Conservation (phyloP, 2,113 vertebrate genomes). For the Pteronura brasiliensis region DNA sequence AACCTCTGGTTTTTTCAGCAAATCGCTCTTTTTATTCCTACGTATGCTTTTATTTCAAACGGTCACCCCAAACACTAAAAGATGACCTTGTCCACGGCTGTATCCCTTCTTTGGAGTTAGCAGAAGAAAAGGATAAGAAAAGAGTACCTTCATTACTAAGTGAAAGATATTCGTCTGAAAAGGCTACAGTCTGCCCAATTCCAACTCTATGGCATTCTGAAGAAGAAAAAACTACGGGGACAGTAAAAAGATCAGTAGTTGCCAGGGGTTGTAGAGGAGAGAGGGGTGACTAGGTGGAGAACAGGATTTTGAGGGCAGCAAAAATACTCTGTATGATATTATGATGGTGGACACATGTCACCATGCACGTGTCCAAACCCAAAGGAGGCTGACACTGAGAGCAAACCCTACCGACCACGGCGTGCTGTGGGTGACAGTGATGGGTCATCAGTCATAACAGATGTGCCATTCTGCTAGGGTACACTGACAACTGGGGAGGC, state of each 20-base stretch:
- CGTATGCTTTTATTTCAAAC: not conserved
- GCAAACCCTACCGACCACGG: not conserved
- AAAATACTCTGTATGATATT: not conserved
- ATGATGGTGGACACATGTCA: not conserved
- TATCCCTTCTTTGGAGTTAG: not conserved
- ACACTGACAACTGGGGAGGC: not conserved
- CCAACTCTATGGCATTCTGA: not conserved
- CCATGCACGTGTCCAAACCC: not conserved
- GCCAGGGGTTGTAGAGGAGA: not conserved
- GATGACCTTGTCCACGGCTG: not conserved
- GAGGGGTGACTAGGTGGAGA: not conserved
- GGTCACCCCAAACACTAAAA: not conserved
- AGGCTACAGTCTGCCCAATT: not conserved
- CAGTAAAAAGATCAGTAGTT: not conserved
- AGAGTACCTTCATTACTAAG: not conserved
- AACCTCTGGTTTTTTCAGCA: not conserved
- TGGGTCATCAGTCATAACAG: not conserved
- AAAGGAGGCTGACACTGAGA: not conserved
- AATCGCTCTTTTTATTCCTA: constrained; percentile 7
- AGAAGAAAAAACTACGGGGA: not conserved
- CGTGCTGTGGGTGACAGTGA: not conserved
- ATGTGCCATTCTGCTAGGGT: not conserved
- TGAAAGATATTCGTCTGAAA: not conserved
- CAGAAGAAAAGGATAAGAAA: not conserved
- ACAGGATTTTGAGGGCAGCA: not conserved